Percentiles rank a stretch among this genome's conserved stretches.
phyloP scores from a whole-genome alignment of 2,888 invertebrate species.

The Flexamia atlantica region DNA sequence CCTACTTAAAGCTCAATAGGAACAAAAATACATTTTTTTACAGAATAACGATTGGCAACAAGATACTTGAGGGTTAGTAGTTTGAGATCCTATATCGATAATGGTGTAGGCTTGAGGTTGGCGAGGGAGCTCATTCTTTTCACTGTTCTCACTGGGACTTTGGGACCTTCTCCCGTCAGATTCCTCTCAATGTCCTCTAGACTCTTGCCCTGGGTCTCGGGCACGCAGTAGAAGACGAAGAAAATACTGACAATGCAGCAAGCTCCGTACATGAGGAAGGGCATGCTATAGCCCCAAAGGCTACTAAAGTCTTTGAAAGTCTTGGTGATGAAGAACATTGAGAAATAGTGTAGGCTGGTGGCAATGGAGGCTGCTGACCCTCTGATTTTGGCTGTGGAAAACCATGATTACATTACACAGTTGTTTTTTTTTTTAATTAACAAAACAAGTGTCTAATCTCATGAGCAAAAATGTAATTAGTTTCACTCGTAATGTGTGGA shows the following conservation, averaged over 20 bases:
- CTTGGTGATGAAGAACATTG: slow-evolving; percentile 93
- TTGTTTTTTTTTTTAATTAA: no score
- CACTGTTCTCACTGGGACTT: slow-evolving; percentile 80
- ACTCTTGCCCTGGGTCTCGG: slow-evolving; percentile 95
- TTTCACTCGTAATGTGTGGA: no score
- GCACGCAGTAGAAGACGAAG: slow-evolving; percentile 91
- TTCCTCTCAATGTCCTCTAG: slow-evolving; percentile 95
- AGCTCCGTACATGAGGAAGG: slow-evolving; percentile 89
- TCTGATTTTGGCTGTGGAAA: slow-evolving; percentile 82
- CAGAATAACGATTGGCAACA: slow-evolving; percentile 18
- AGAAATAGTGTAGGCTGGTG: slow-evolving; percentile 94
- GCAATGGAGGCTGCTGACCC: slow-evolving; percentile 94
- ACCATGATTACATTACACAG: not conserved
- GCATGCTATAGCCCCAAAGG: slow-evolving; percentile 82
- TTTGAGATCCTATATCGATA: slow-evolving; percentile 46
- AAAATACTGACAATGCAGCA: slow-evolving; percentile 85
- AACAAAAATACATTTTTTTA: slow-evolving; percentile 35
- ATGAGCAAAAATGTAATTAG: no score
- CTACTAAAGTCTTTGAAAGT: slow-evolving; percentile 85
- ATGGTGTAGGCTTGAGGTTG: slow-evolving; percentile 85
- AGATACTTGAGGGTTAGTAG: not conserved
- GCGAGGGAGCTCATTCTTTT: slow-evolving; percentile 87
- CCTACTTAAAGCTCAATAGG: not conserved
- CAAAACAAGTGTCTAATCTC: no score
- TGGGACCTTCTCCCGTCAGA: slow-evolving; percentile 74